A percentile compares a stretch with the other conserved stretches of the same genome.
phyloP scores from a whole-genome alignment of 2,797 vertebrate genomes.

The Sebastiscus albofasciatus region DNA sequence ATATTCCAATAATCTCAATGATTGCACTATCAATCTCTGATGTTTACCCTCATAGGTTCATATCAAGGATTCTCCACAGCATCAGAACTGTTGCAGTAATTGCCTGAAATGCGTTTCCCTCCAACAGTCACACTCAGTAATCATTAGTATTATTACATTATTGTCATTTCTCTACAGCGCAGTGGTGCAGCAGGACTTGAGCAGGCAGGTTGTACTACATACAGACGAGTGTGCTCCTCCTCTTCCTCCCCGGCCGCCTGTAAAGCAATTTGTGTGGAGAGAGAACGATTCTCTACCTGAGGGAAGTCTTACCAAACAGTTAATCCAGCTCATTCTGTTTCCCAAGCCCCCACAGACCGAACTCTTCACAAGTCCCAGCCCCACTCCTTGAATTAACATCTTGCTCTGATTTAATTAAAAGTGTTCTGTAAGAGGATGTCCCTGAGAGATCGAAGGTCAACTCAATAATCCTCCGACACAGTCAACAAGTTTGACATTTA shows the following conservation, averaged over 20 bases:
- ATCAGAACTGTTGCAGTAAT: no score
- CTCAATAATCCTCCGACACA: constrained; percentile 62
- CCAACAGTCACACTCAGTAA: no score
- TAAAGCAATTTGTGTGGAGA: neutral
- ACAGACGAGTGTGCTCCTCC: neutral
- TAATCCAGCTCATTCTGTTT: constrained; percentile 18
- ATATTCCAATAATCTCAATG: no score
- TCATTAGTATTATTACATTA: neutral
- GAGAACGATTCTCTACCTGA: neutral
- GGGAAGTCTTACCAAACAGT: neutral
- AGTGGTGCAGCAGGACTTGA: neutral
- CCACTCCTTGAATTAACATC: constrained; percentile 55
- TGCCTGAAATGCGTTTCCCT: no score
- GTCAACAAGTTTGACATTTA: constrained; percentile 66
- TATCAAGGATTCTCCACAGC: no score
- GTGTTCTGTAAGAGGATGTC: constrained; percentile 45
- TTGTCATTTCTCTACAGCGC: neutral
- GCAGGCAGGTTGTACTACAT: neutral
- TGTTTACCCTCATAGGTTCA: no score
- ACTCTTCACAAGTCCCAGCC: constrained; percentile 22
- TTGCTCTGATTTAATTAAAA: constrained; percentile 70
- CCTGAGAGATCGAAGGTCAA: constrained; percentile 65
- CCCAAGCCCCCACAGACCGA: constrained; percentile 17
- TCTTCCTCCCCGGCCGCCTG: neutral
- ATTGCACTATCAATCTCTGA: no score